Percentiles rank a stretch among this genome's conserved stretches.
Evolutionary conservation across 2,888 invertebrate genomes (phyloP).

Genomic region (Aradus depressus): DNA sequence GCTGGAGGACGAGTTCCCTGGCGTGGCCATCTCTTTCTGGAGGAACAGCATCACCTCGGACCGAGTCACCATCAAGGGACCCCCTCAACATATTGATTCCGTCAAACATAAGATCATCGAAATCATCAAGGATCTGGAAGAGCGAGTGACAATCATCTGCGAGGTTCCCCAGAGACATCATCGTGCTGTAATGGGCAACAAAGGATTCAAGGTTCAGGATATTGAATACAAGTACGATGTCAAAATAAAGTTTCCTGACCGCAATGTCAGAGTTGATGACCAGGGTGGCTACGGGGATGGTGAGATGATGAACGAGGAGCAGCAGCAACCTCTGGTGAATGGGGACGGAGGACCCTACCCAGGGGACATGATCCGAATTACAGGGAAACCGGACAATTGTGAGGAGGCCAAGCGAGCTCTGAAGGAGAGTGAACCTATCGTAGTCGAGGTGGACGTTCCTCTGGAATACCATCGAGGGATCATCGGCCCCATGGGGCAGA

Average conservation of each 20-base stretch:
- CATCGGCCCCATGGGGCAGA: constrained; percentile 84
- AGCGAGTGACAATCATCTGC: constrained; percentile 62
- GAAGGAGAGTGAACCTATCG: constrained; percentile 51
- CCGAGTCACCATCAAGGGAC: constrained; percentile 44
- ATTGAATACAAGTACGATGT: constrained; percentile 71
- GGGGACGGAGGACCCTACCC: constrained; percentile 41
- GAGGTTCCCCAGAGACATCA: constrained; percentile 81
- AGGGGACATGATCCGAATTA: constrained; percentile 77
- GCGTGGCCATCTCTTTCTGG: constrained; percentile 93
- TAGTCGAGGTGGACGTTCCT: constrained; percentile 56
- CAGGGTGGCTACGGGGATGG: constrained; percentile 27
- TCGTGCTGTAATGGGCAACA: constrained; percentile 87
- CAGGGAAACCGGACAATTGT: constrained; percentile 80
- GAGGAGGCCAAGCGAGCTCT: constrained; percentile 80
- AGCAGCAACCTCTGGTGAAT: not conserved
- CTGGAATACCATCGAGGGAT: constrained; percentile 87
- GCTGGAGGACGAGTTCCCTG: constrained; percentile 87
- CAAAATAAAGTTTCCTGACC: constrained; percentile 92
- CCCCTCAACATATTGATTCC: constrained; percentile 43
- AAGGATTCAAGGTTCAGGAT: constrained; percentile 72
- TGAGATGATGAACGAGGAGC: constrained; percentile 28
- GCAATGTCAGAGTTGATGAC: constrained; percentile 42
- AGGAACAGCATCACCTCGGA: constrained; percentile 44
- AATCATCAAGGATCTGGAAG: constrained; percentile 71
- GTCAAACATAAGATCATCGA: constrained; percentile 81